Base-by-base conservation (phyloP, 2,113 vertebrate species). In the Ceuthmochares aereus region DNA sequence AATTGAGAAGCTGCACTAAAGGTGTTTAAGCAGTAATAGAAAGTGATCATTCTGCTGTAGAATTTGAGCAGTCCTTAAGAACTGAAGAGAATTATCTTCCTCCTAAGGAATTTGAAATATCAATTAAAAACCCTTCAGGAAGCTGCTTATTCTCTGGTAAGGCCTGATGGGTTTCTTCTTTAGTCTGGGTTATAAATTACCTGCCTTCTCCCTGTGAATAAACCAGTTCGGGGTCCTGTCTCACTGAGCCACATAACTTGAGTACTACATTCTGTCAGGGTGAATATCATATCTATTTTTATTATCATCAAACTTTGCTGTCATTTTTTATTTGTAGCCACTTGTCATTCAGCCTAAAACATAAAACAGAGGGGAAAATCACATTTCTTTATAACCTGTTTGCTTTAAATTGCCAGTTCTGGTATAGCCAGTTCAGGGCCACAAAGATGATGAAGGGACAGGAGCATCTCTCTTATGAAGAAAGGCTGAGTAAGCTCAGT, bases 1-100 rank as follows among this genome's bases (percentile, higher is more conserved):
- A 4, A 43, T 73, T 52, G 55, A 36, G 82, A 87, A 51, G 45
- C 40, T 73, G 74, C 62, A 37, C 43, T 56, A 42, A 76, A 93
- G 84, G 64, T 74, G 56, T 86, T 85, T 52, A 66, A 74, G 40
- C 26, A 69, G 63, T 14, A 59, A 76, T 9, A 82, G 79, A 80
- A 91, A 96, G 88, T 36, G 2, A 78, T 60, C 7, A 40, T 81
- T 96, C 91, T 89, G 21, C 37, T 70, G n/a, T 2, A 67, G 70
- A 88, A 74, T 64, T 85, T 67, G 32, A 90, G 55, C 32, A 77
- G 47, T 66, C 52, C 51, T 73, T 83, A 88, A 67, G 63, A 88
- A 87, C 85, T 77, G 77, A 80, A 80, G 59, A 87, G 58, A 89
- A 88, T 91, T 91, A 88, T 67, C 72, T 83, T 85, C 51, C 23